Evolutionary conservation across 1,140 invertebrate genomes (phyloP).

Genomic region (Drosophila cardini): DNA sequence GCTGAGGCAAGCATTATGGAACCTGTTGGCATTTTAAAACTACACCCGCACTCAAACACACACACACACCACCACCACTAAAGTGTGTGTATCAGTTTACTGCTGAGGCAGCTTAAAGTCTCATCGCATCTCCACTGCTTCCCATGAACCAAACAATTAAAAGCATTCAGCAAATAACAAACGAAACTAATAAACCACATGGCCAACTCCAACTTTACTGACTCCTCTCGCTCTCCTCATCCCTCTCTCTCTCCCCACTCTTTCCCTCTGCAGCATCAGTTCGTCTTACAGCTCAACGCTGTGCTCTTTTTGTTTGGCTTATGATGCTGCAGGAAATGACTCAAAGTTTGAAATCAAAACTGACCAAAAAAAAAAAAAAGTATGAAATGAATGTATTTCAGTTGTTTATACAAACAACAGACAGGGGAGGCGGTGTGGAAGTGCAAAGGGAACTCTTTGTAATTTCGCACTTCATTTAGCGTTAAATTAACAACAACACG

Average conservation of each 20-base stretch:
- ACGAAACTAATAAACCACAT: slow-evolving; percentile 59
- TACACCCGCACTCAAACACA: slow-evolving; percentile 10
- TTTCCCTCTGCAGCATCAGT: neutral
- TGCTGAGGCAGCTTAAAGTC: slow-evolving; percentile 34
- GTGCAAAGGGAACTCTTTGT: slow-evolving; percentile 41
- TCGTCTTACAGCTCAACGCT: slow-evolving; percentile 38
- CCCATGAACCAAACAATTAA: slow-evolving; percentile 59
- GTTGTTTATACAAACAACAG: slow-evolving; percentile 57
- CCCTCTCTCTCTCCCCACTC: neutral
- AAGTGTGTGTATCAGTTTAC: slow-evolving; percentile 23
- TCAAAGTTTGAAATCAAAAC: slow-evolving; percentile 6
- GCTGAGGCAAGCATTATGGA: neutral
- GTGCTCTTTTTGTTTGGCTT: slow-evolving; percentile 44
- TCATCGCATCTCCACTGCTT: slow-evolving; percentile 11
- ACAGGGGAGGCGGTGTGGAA: neutral
- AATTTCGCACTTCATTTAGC: slow-evolving; percentile 84
- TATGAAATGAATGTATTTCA: slow-evolving; percentile 14
- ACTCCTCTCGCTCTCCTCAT: neutral
- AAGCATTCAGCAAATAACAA: slow-evolving; percentile 66
- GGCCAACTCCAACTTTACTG: slow-evolving; percentile 9
- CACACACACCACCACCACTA: neutral
- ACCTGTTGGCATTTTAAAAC: slow-evolving; percentile 39
- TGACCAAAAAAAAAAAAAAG: slow-evolving; percentile 19
- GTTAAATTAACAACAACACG: slow-evolving; percentile 76
- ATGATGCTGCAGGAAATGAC: slow-evolving; percentile 56